Percentiles rank a stretch among this genome's conserved stretches.
These are phyloP conservation scores for Papilio demoleus DNA, from an alignment of 2,888 invertebrate species.

Conservation along the genomic window DNA sequence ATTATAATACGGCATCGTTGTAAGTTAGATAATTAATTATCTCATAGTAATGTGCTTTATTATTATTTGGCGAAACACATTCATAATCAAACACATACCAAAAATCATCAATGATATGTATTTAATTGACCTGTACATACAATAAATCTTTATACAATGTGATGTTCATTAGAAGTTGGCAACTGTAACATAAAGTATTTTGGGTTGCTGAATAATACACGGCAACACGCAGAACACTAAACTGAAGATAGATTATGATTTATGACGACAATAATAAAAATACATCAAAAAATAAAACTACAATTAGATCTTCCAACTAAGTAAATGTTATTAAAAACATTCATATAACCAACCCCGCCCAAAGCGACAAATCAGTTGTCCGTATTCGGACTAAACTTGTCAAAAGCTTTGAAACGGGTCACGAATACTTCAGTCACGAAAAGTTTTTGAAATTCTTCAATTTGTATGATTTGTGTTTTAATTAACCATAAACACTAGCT, in stretches of 20 bases:
- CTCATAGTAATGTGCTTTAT: no score
- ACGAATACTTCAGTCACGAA: constrained; percentile 37
- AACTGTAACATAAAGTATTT: neutral
- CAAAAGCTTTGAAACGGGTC: constrained; percentile 30
- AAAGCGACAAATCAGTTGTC: constrained; percentile 25
- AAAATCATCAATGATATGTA: neutral
- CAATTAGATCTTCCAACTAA: neutral
- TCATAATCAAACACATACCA: neutral
- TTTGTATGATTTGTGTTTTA: neutral
- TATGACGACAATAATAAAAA: neutral
- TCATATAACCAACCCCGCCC: constrained; percentile 15
- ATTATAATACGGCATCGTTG: no score
- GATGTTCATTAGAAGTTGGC: neutral
- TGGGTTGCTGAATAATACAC: constrained; percentile 7
- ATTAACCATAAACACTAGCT: neutral
- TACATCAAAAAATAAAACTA: neutral
- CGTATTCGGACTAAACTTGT: constrained; percentile 9
- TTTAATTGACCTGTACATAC: neutral
- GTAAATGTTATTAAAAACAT: constrained; percentile 15
- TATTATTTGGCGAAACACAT: no score
- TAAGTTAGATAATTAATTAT: neutral
- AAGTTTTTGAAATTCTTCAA: neutral
- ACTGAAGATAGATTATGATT: constrained; percentile 1
- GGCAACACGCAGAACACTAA: neutral
- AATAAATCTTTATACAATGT: neutral